Conservation (phyloP, 2,888 invertebrate genomes). For the Drosophila nr. perissopoda region DNA sequence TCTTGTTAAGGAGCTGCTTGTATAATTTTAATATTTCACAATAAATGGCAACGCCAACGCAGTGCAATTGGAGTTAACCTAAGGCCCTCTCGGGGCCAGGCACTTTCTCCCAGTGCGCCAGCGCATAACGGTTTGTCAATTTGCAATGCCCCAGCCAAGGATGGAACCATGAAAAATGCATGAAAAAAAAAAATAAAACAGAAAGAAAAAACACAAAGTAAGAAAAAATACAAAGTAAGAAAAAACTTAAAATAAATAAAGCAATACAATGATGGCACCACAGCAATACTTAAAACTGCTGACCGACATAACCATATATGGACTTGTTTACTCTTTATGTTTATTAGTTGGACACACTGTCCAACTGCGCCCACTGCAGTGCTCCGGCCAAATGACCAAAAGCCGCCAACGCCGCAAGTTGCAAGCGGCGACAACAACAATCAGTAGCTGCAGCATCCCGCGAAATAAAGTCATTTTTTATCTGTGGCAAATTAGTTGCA, state of each 20-base stretch:
- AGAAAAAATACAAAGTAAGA: slow-evolving; percentile 4
- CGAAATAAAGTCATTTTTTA: slow-evolving; percentile 72
- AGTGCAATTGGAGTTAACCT: slow-evolving; percentile 39
- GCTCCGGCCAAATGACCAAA: slow-evolving; percentile 54
- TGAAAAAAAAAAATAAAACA: slow-evolving; percentile 27
- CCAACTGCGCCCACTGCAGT: slow-evolving; percentile 62
- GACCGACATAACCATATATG: slow-evolving; percentile 77
- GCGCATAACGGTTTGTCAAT: slow-evolving; percentile 75
- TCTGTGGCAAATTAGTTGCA: slow-evolving; percentile 63
- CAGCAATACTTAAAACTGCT: slow-evolving; percentile 58
- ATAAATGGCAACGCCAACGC: slow-evolving; percentile 76
- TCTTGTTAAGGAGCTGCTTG: slow-evolving; percentile 62
- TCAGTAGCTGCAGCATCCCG: slow-evolving; percentile 32
- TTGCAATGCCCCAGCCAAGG: slow-evolving; percentile 64
- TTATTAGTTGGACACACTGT: slow-evolving; percentile 65
- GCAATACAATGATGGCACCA: slow-evolving; percentile 60
- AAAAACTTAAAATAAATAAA: slow-evolving; percentile 26
- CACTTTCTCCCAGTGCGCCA: slow-evolving; percentile 50
- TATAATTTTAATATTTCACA: slow-evolving; percentile 78
- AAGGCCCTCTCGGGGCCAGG: slow-evolving; percentile 31
- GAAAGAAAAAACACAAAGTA: slow-evolving; percentile 4
- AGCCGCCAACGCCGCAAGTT: slow-evolving; percentile 41
- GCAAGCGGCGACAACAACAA: slow-evolving; percentile 14
- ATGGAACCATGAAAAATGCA: slow-evolving; percentile 72
- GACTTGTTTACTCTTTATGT: slow-evolving; percentile 79